Evolutionary conservation across 2,797 vertebrate genomes (phyloP), one percentile per base, ranked within the genome.

Genomic region (Loris lydekkerianus): DNA sequence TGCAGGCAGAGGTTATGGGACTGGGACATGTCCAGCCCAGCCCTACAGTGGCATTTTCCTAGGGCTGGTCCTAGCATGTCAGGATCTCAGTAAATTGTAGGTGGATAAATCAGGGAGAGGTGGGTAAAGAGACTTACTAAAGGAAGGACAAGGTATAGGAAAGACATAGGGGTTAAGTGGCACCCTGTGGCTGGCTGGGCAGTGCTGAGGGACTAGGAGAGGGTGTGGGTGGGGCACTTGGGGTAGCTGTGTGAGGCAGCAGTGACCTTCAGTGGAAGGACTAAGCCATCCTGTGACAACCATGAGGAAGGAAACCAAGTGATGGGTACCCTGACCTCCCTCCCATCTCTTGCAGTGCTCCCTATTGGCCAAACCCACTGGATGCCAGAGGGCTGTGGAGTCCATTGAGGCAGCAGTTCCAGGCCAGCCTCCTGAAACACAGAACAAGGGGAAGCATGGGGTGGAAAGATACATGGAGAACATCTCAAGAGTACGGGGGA

Each of bases 101-200:
- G 53, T 72, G 40, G 63, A 49, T 73, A 67, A 31, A 10, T 29
- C 43, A n/a, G 53, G 49, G 10, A 58, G 31, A 60, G 20, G 61
- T 93, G 76, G 75, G 46, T 83, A 77, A 78, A 92, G 76, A 43
- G 69, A 81, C 67, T 88, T 82, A 70, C 31, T 20, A 93, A 89
- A 40, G 34, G 40, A 75, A 34, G 49, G 21, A 10, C 37, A 21
- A 58, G 53, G 18, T 56, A 4, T 85, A 40, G 49, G 23, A 20
- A 77, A 86, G 82, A 29, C 5, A 23, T 7, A 20, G 60, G 53
- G 25, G 4, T 53, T 7, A 23, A 1, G 5, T 37, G 27, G 49
- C 81, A 75, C 25, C 25, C 87, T n/a, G 73, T 40, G 9, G 8
- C 29, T 25, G 60, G 31, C 49, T 15, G 49, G 49, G 14, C 25